These are phyloP conservation scores for Meriones psammophilus DNA, from an alignment of 2,797 vertebrate species.

Conservation along the genomic window DNA sequence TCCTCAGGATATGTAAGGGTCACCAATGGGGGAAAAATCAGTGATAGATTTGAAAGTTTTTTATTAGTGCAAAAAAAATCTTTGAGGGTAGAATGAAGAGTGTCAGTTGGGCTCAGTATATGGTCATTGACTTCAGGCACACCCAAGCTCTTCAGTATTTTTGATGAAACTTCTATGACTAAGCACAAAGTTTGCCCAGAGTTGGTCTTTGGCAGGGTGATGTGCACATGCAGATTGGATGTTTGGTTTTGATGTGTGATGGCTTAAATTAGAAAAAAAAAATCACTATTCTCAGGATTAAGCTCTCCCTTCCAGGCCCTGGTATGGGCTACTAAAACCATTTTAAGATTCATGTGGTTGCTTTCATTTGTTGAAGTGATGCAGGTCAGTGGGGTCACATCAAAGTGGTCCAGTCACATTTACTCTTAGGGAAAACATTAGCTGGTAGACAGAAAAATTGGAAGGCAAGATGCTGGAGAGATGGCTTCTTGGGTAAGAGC, in stretches of 20 bases:
- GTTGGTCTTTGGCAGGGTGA: neutral
- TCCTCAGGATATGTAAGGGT: constrained; percentile 14
- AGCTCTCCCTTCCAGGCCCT: neutral
- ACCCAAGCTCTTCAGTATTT: constrained; percentile 8
- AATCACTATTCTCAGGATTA: neutral
- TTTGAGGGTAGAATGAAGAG: neutral
- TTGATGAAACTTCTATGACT: neutral
- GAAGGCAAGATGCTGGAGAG: neutral
- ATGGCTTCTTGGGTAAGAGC: neutral
- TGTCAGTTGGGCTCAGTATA: neutral
- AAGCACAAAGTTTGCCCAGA: neutral
- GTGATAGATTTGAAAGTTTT: neutral
- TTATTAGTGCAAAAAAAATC: neutral
- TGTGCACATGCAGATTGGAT: neutral
- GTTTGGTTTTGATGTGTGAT: neutral
- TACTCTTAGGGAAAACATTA: constrained; percentile 34
- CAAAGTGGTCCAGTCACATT: neutral
- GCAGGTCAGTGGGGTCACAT: neutral
- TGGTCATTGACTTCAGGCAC: neutral
- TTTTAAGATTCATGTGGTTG: neutral
- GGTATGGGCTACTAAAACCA: neutral
- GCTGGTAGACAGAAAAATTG: neutral
- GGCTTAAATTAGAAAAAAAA: neutral
- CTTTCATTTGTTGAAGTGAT: constrained; percentile 21
- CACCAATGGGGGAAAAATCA: neutral